Evolutionary conservation across 2,113 vertebrate genomes (phyloP).

Genomic region (Chaetops frenatus): DNA sequence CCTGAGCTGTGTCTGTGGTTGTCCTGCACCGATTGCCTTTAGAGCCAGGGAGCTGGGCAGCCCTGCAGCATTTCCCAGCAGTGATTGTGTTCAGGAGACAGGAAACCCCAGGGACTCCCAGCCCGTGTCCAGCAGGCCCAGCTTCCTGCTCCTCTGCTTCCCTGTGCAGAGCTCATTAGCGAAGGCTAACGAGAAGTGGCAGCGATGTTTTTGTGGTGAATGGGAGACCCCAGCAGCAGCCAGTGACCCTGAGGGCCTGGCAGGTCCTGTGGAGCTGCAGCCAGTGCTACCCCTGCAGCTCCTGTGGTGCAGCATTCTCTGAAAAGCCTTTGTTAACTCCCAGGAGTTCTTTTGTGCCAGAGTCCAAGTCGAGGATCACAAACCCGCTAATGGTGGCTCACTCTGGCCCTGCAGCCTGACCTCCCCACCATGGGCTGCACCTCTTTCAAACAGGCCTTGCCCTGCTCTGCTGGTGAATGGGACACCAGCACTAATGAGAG

Average conservation of each 20-base stretch:
- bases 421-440: not conserved
- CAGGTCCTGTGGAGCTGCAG: not conserved
- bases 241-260: not conserved
- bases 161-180: not conserved
- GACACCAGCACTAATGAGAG: not conserved
- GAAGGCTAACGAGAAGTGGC: not conserved
- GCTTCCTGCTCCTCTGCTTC: not conserved
- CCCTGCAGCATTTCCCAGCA: not conserved
- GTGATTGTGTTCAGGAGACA: accelerated
- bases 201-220: not conserved
- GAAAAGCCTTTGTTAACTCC: not conserved
- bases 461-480: not conserved
- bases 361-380: not conserved
- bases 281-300: not conserved
- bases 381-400: not conserved
- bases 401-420: not conserved
- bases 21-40: accelerated
- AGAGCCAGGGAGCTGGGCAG: not conserved
- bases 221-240: not conserved
- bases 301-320: not conserved
- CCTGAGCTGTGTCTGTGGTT: not conserved
- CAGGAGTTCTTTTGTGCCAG: not conserved
- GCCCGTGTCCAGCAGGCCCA: not conserved
- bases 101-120: not conserved
- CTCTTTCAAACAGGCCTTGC: not conserved